Evolutionary conservation across 2,888 invertebrate species (phyloP).

Genomic region (Marronus borbonicus): DNA sequence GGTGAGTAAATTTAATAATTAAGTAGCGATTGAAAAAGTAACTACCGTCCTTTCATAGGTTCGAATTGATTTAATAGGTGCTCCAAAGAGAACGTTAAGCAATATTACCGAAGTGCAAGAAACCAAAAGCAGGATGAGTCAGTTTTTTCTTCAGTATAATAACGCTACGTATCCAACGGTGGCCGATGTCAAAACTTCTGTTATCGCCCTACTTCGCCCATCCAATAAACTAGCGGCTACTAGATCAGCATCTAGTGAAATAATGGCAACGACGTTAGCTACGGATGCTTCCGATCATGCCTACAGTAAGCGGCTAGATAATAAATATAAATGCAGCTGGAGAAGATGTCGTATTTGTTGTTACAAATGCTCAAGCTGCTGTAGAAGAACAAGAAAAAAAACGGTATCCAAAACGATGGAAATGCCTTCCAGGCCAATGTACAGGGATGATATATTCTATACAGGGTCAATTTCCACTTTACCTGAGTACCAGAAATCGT

Average conservation of each 20-base stretch:
- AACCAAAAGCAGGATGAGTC: conserved; percentile 54
- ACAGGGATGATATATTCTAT: conserved; percentile 92
- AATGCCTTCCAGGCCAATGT: conserved; percentile 78
- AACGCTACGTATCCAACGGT: conserved; percentile 80
- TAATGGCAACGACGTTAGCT: conserved; percentile 49
- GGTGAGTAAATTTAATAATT: conserved; percentile 68
- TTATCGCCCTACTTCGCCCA: conserved; percentile 52
- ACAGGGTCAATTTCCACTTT: conserved; percentile 86
- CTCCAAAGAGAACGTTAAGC: conserved; percentile 48
- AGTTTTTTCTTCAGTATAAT: conserved; percentile 56
- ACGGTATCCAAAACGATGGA: conserved; percentile 56
- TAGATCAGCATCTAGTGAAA: conserved; percentile 49
- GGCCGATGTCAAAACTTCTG: conserved; percentile 71
- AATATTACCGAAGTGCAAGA: conserved; percentile 53
- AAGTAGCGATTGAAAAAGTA: neutral
- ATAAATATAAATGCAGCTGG: conserved; percentile 34
- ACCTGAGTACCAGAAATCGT: conserved; percentile 77
- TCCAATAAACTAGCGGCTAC: conserved; percentile 44
- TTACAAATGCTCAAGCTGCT: conserved; percentile 38
- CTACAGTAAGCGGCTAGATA: conserved; percentile 17
- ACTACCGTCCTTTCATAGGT: conserved; percentile 52
- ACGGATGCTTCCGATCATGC: conserved; percentile 42
- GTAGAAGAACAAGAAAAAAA: conserved; percentile 37
- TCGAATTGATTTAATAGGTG: conserved; percentile 33
- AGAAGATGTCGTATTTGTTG: conserved; percentile 32